A percentile compares a stretch with the other conserved stretches of the same genome.
Conservation (phyloP, 2,888 invertebrate genomes). For the Callosobruchus maculatus region DNA sequence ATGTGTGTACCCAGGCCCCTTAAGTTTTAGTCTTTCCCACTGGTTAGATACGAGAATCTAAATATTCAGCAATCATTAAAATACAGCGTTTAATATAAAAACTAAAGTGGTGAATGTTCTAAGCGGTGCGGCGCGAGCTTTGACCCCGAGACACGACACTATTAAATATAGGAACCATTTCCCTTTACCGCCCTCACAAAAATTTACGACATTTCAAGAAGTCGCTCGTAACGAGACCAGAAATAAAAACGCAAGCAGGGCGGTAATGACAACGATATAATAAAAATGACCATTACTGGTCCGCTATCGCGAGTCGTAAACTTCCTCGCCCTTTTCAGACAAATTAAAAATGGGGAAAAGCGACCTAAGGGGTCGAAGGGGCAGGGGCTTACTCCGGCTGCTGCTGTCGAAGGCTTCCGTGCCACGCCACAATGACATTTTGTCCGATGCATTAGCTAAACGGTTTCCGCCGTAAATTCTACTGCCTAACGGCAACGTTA, state of each 20-base stretch:
- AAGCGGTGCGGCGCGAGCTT: not conserved
- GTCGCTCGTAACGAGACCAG: not conserved
- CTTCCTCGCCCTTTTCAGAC: not conserved
- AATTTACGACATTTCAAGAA: not conserved
- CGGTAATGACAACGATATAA: not conserved
- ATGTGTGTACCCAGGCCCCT: too few species aligned
- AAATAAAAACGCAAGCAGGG: not conserved
- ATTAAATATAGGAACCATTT: not conserved
- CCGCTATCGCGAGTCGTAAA: not conserved
- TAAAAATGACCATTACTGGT: not conserved
- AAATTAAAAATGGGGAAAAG: not conserved
- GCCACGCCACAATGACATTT: not conserved
- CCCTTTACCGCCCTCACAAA: not conserved
- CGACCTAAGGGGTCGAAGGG: not conserved
- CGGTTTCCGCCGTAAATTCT: not conserved
- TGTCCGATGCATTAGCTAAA: not conserved
- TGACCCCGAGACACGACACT: not conserved
- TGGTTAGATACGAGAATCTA: too few species aligned
- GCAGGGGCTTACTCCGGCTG: not conserved
- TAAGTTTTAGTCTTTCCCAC: too few species aligned
- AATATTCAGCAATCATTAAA: too few species aligned
- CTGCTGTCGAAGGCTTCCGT: not conserved
- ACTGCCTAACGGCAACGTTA: not conserved
- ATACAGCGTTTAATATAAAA: too few species aligned
- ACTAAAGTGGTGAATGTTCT: too few species aligned